phyloP scores from a whole-genome alignment of 2,797 vertebrate genomes.

The Cygnus olor region DNA sequence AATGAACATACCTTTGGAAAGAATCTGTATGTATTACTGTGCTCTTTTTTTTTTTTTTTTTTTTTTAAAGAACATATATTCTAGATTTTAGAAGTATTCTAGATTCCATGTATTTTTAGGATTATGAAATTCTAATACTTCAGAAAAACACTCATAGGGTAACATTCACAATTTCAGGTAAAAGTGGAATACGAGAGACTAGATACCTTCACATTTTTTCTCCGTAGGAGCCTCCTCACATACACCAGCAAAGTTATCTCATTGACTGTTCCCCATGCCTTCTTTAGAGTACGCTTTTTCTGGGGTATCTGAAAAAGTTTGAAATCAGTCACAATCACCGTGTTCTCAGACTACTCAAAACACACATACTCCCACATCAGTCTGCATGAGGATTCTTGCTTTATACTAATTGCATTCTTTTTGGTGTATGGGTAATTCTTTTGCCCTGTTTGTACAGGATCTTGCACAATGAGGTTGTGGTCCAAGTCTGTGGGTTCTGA shows the following conservation, averaged over 20 bases:
- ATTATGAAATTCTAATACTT: neutral
- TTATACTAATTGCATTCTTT: constrained; percentile 31
- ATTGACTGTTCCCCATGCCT: neutral
- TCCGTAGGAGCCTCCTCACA: neutral
- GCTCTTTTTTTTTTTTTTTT: neutral
- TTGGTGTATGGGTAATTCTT: constrained; percentile 1
- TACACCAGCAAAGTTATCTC: neutral
- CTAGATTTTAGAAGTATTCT: neutral
- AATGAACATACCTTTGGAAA: neutral
- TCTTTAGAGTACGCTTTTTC: neutral
- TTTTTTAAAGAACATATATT: neutral
- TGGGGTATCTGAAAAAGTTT: neutral
- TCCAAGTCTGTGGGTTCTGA: constrained; percentile 34
- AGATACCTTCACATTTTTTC: neutral
- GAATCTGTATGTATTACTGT: neutral
- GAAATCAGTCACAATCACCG: neutral
- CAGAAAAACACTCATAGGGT: neutral
- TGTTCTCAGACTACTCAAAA: constrained; percentile 10
- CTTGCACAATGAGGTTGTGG: constrained; percentile 42
- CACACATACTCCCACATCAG: neutral
- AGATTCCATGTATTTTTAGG: neutral
- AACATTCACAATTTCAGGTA: neutral
- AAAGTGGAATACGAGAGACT: neutral
- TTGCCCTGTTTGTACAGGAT: constrained; percentile 23
- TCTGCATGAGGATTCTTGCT: neutral